Evolutionary conservation across 2,113 vertebrate species (phyloP).

Genomic region (Poicephalus gulielmi): DNA sequence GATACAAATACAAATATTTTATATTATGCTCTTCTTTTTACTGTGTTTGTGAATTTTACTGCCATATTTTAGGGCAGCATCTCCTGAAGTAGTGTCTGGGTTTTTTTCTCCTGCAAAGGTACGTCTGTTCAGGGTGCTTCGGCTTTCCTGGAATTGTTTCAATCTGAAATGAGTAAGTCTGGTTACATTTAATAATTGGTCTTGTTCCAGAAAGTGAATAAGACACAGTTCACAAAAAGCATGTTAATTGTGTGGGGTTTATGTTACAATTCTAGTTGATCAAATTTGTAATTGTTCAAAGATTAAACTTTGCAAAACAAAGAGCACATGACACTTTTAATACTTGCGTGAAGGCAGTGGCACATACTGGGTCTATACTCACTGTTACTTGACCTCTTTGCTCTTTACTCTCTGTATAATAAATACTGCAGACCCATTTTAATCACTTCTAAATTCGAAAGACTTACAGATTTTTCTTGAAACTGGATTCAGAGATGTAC

Average conservation of each 20-base stretch:
- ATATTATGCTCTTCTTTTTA: not conserved
- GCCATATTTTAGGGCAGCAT: not conserved
- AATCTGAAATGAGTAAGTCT: not conserved
- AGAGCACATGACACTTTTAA: not conserved
- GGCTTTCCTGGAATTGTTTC: not conserved
- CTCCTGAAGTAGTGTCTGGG: not conserved
- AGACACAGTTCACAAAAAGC: not conserved
- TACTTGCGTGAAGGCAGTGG: not conserved
- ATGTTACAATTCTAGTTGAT: not conserved
- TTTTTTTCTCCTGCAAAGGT: not conserved
- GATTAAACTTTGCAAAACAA: not conserved
- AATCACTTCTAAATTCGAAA: not conserved
- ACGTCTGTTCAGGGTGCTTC: not conserved
- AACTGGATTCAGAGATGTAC: not conserved
- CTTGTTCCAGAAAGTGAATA: not conserved
- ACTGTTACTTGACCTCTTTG: not conserved
- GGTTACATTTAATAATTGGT: not conserved
- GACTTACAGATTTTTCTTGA: not conserved
- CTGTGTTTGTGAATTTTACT: not conserved
- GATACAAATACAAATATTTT: not conserved
- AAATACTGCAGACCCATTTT: not conserved
- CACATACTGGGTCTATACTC: not conserved
- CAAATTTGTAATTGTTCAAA: not conserved
- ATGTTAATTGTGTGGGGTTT: not conserved
- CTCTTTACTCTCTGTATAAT: not conserved